Percentiles rank a stretch among this genome's conserved stretches.
Evolutionary conservation across 2,888 invertebrate genomes (phyloP).

Genomic region (Petrophora chlorosata): DNA sequence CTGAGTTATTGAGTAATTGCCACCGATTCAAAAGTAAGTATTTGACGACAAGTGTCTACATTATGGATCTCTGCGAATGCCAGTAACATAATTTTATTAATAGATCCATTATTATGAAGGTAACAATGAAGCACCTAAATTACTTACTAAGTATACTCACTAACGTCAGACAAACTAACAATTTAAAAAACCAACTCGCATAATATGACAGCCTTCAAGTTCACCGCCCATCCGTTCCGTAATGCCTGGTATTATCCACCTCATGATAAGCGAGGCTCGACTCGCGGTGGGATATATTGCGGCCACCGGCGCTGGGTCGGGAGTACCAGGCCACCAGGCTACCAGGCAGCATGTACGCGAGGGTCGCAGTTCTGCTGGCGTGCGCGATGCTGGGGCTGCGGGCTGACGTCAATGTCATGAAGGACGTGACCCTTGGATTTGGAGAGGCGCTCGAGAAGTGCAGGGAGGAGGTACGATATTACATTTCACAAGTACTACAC

Average conservation of each 20-base stretch:
- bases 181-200: constrained; percentile 1
- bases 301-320: not conserved
- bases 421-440: constrained; percentile 75
- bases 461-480: constrained; percentile 60
- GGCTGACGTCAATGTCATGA: constrained; percentile 62
- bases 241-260: constrained; percentile 8
- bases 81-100: not conserved
- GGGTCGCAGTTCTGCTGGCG: constrained; percentile 24
- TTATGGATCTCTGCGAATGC: no score
- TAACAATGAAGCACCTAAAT: not conserved
- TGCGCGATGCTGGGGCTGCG: constrained; percentile 22
- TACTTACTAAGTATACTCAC: not conserved
- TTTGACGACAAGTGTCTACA: no score
- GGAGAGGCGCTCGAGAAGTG: constrained; percentile 73
- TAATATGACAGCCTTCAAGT: not conserved
- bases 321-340: not conserved
- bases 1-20: no score
- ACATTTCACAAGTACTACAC: no score
- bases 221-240: not conserved
- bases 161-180: constrained; percentile 1
- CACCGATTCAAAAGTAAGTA: no score
- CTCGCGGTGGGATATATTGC: constrained; percentile 1
- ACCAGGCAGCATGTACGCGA: constrained; percentile 13
- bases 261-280: not conserved
- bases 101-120: no score